Percentiles rank a stretch among this genome's conserved stretches.
These are phyloP conservation scores for Archips xylosteana DNA, from an alignment of 2,888 invertebrate species.

Conservation along the genomic window DNA sequence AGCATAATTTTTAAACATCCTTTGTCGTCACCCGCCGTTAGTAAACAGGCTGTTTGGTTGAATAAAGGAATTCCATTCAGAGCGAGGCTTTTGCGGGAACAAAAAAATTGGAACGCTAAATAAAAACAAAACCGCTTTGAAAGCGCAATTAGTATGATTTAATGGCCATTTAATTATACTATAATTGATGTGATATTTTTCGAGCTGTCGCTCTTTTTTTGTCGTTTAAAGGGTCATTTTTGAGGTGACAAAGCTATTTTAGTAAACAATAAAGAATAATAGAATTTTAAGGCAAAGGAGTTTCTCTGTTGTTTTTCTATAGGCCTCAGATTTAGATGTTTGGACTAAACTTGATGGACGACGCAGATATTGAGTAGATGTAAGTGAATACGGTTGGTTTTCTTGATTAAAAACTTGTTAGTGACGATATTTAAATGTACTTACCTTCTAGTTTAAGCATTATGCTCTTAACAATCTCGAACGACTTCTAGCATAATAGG, in stretches of 20 bases:
- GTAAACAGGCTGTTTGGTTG: constrained; percentile 78
- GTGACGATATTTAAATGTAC: no score
- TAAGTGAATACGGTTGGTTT: no score
- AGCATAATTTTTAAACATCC: constrained; percentile 78
- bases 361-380: no score
- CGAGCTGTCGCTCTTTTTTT: constrained; percentile 55
- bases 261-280: no score
- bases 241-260: not conserved
- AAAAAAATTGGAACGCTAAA: constrained; percentile 74
- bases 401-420: no score
- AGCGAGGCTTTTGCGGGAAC: constrained; percentile 62
- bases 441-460: not conserved
- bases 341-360: no score
- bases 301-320: no score
- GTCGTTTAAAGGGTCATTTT: constrained; percentile 10
- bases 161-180: constrained; percentile 81
- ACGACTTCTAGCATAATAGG: constrained; percentile 2
- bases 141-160: constrained; percentile 83
- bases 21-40: constrained; percentile 76
- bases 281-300: no score
- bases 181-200: constrained; percentile 79
- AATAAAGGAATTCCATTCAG: constrained; percentile 83
- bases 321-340: no score
- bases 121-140: constrained; percentile 77
- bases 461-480: not conserved